Conservation (phyloP, 2,113 vertebrate genomes). For the Propithecus coquereli region DNA sequence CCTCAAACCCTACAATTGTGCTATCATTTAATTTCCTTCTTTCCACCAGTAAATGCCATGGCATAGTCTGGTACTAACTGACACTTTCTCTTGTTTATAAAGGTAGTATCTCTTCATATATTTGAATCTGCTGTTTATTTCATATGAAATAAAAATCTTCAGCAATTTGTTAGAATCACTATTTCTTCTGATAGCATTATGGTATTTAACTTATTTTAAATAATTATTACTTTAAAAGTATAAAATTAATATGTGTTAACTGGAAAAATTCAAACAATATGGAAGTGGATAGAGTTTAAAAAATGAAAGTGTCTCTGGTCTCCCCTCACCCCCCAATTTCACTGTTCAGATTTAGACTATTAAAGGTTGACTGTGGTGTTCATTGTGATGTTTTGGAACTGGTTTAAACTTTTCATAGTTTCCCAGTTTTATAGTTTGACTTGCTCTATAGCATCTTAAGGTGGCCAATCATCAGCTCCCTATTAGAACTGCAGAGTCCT, state of each 20-base stretch:
- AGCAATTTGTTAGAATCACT: background rate
- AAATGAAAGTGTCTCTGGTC: background rate
- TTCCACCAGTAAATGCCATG: background rate
- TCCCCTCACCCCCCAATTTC: fast-evolving
- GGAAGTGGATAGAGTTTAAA: background rate
- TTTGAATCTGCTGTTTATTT: background rate
- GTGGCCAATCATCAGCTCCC: background rate
- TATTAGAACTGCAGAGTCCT: background rate
- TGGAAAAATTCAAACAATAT: background rate
- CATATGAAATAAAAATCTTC: background rate
- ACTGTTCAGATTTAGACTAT: background rate
- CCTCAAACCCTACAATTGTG: background rate
- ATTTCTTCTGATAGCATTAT: background rate
- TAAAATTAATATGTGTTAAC: background rate
- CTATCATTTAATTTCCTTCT: background rate
- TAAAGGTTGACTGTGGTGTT: background rate
- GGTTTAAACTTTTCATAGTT: background rate
- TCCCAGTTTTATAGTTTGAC: background rate
- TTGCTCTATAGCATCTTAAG: background rate
- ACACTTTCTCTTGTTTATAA: background rate
- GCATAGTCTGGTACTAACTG: background rate
- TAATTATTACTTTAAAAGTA: background rate
- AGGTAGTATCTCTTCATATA: background rate
- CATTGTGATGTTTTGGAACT: background rate
- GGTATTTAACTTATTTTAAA: background rate